Percentiles rank a stretch among this genome's conserved stretches.
Conservation (phyloP, 37 sponge, comb jelly and placozoan species). For the Axinella damicornis region DNA sequence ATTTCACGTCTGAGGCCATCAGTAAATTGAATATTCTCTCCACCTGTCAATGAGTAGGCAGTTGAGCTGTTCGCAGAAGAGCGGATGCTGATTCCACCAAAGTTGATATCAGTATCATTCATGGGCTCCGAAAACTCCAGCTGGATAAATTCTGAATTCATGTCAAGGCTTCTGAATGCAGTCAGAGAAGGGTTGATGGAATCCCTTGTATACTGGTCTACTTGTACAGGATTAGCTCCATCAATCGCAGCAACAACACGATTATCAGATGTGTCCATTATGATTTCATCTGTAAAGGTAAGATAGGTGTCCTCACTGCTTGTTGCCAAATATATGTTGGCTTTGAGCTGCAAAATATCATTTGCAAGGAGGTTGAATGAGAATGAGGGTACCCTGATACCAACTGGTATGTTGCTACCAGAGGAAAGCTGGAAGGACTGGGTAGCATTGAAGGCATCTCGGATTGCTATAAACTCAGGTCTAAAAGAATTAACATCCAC, state of each 20-base stretch:
- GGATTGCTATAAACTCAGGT: constrained; percentile 60
- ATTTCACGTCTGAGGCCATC: constrained; percentile 46
- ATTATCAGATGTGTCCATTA: constrained; percentile 67
- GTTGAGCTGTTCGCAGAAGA: constrained; percentile 26
- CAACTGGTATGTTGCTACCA: constrained; percentile 36
- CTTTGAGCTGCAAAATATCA: constrained; percentile 63
- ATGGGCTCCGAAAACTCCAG: constrained; percentile 86
- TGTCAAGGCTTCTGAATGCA: constrained; percentile 68
- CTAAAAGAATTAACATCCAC: constrained; percentile 65
- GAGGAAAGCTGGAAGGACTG: constrained; percentile 53
- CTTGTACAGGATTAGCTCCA: constrained; percentile 34
- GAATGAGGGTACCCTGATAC: constrained; percentile 27
- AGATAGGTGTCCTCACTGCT: constrained; percentile 54
- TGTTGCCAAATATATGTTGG: constrained; percentile 78
- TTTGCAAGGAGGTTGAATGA: constrained; percentile 48
- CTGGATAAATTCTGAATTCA: constrained; percentile 67
- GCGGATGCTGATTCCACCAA: constrained; percentile 68
- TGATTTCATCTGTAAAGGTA: constrained; percentile 52
- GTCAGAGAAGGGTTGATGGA: constrained; percentile 51
- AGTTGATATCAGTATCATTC: constrained; percentile 69
- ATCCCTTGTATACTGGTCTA: constrained; percentile 72
- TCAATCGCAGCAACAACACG: constrained; percentile 39
- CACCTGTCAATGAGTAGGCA: constrained; percentile 67
- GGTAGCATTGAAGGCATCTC: constrained; percentile 51
- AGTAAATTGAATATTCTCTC: constrained; percentile 35